phyloP scores from a whole-genome alignment of 2,888 invertebrate species.

The Hydroisotoma schaefferi region DNA sequence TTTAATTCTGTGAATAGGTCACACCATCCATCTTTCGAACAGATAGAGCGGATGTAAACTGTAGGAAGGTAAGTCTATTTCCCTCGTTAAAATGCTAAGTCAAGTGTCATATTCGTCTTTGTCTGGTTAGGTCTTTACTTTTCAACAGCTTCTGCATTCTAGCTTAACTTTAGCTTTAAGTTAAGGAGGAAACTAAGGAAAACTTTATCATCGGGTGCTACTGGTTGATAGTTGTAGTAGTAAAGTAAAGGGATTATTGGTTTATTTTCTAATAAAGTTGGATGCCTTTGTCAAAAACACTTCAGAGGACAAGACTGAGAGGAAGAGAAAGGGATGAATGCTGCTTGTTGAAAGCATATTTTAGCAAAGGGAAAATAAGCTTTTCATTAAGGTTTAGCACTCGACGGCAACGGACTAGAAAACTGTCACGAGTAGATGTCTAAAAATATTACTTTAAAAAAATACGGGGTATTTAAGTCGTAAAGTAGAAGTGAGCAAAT shows the following conservation, averaged over 20 bases:
- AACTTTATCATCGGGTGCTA: too few species aligned
- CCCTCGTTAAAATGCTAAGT: slow-evolving; percentile 17
- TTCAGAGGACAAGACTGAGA: neutral
- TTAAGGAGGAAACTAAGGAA: neutral
- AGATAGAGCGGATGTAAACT: neutral
- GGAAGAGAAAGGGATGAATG: too few species aligned
- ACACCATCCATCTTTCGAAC: slow-evolving; percentile 11
- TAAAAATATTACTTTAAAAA: neutral
- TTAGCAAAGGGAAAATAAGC: neutral
- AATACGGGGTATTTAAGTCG: slow-evolving; percentile 3
- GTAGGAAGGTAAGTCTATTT: neutral
- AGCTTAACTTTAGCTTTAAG: too few species aligned
- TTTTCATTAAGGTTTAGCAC: too few species aligned
- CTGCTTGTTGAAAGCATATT: neutral
- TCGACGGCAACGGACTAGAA: too few species aligned
- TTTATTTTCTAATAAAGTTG: too few species aligned
- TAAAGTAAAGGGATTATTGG: too few species aligned
- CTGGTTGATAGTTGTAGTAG: too few species aligned
- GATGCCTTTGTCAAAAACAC: neutral
- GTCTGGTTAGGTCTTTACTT: slow-evolving; percentile 6
- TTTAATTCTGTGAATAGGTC: slow-evolving; percentile 23
- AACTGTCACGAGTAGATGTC: neutral
- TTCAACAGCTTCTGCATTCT: neutral
- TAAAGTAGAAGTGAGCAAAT: slow-evolving; percentile 17
- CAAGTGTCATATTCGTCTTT: slow-evolving; percentile 16